These are phyloP conservation scores for Diuraphis noxia DNA, from an alignment of 1,140 invertebrate genomes.

Conservation along the genomic window DNA sequence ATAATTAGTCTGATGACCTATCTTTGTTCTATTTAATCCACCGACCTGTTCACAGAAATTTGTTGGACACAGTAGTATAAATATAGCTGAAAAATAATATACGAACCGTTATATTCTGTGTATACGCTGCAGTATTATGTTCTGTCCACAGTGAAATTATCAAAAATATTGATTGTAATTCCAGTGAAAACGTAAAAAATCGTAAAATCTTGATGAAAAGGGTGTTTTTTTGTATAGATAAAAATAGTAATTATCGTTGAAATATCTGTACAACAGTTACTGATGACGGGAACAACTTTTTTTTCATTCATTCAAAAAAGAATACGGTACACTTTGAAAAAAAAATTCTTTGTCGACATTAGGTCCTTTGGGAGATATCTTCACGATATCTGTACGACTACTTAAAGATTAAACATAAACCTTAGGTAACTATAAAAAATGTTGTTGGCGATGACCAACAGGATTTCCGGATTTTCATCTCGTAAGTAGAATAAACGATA, in stretches of 20 bases:
- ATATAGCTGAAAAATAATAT: neutral
- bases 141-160: neutral
- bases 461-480: conserved; percentile 22
- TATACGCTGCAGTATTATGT: neutral
- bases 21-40: neutral
- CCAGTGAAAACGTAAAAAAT: neutral
- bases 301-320: neutral
- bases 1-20: neutral
- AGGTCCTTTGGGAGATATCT: neutral
- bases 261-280: neutral
- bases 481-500: conserved; percentile 31
- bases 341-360: neutral
- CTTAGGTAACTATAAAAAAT: conserved; percentile 23
- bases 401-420: conserved; percentile 1
- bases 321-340: neutral
- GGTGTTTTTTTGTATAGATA: too few relatives aligned
- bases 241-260: neutral
- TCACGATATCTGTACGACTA: neutral
- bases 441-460: neutral
- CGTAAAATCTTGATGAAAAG: neutral
- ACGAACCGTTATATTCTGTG: neutral
- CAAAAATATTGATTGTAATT: neutral
- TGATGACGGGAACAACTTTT: neutral
- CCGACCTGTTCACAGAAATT: neutral
- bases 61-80: neutral